Conservation (phyloP, 1,140 invertebrate species). For the Rhopalosiphum padi region DNA sequence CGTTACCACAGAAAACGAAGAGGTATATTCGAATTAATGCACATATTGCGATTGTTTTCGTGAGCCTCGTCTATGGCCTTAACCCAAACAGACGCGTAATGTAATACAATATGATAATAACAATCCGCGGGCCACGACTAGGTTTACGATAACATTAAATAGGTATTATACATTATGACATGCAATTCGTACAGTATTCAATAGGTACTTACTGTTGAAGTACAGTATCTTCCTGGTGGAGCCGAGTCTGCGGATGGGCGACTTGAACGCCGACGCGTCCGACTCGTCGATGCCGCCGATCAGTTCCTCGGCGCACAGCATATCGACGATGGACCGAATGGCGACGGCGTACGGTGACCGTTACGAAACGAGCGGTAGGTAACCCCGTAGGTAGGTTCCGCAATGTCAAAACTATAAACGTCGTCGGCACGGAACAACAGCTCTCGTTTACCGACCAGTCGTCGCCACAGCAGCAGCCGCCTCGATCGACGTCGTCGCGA, state of each 20-base stretch:
- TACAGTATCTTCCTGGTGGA: conserved; percentile 79
- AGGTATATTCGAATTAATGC: background rate
- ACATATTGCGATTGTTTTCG: background rate
- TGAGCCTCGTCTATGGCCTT: background rate
- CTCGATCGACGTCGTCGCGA: background rate
- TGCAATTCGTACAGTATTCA: background rate
- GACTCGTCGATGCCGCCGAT: conserved; percentile 67
- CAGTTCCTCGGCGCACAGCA: conserved; percentile 50
- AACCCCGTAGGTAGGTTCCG: no score
- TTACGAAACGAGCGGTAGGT: background rate
- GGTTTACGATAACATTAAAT: no score
- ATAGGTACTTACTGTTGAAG: conserved; percentile 76
- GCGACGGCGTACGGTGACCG: background rate
- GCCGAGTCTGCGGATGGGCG: conserved; percentile 78
- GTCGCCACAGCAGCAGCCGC: background rate
- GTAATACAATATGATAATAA: background rate
- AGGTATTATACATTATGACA: background rate
- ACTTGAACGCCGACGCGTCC: conserved; percentile 70
- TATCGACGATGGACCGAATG: conserved; percentile 20
- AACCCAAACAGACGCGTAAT: background rate
- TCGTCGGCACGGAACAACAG: background rate
- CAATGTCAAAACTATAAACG: background rate
- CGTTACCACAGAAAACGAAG: background rate
- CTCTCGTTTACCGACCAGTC: background rate
- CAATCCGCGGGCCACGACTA: background rate